Evolutionary conservation across 53 echinoderm and acorn worm genomes (phyloP).

Genomic region (Temnopleurus reevesii): DNA sequence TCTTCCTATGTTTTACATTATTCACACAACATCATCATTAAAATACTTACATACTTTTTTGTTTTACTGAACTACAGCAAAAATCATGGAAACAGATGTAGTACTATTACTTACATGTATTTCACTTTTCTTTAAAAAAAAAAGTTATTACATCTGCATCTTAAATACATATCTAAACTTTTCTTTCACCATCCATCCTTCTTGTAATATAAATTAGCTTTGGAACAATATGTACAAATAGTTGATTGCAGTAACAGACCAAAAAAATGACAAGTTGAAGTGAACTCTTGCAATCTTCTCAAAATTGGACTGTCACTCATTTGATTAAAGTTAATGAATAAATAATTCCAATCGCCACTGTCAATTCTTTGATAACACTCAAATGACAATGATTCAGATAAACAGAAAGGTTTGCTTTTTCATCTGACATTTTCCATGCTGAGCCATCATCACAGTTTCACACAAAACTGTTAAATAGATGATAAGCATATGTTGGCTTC

Average conservation of each 20-base stretch:
- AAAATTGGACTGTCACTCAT: too few relatives aligned
- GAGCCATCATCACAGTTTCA: too few relatives aligned
- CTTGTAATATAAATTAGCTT: conserved; percentile 18
- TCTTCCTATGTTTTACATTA: neutral
- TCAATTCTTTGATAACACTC: neutral
- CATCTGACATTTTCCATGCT: too few relatives aligned
- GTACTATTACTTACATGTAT: conserved; percentile 26
- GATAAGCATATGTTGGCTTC: too few relatives aligned
- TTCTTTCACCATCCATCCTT: conserved; percentile 12
- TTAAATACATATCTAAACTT: conserved; percentile 25
- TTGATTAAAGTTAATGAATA: too few relatives aligned
- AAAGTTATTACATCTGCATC: neutral
- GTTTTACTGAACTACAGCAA: neutral
- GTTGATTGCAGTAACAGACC: conserved; percentile 25
- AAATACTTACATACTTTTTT: neutral
- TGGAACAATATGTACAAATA: conserved; percentile 26
- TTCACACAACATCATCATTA: neutral
- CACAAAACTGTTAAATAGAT: too few relatives aligned
- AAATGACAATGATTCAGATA: too few relatives aligned
- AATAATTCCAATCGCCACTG: conserved; percentile 24
- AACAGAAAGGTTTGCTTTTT: too few relatives aligned
- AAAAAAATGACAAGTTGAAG: neutral
- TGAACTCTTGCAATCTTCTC: neutral
- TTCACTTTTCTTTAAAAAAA: neutral
- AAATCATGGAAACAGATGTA: conserved; percentile 17